Percentiles rank a stretch among this genome's conserved stretches.
Evolutionary conservation across 2,888 invertebrate species (phyloP).

Genomic region (Lepas anatifera): DNA sequence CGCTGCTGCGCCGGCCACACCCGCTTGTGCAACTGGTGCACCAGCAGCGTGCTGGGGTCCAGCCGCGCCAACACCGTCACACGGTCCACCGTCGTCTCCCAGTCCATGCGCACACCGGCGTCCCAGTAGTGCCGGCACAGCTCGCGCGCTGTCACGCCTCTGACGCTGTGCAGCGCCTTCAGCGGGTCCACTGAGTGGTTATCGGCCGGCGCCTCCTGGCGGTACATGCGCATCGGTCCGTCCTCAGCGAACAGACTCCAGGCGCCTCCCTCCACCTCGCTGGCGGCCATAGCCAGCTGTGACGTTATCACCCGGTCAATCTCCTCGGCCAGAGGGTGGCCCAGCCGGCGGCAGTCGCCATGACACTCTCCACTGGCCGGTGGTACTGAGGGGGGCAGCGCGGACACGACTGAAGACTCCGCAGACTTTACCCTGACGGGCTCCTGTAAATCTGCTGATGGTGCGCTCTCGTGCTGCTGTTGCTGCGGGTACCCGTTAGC

Average conservation of each 20-base stretch:
- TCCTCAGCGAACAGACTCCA: constrained; percentile 99
- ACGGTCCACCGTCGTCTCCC: constrained; percentile 93
- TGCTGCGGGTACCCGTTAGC: constrained; percentile 34
- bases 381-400: constrained; percentile 36
- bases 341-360: constrained; percentile 41
- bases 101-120: constrained; percentile 81
- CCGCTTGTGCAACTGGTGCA: constrained; percentile 86
- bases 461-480: too few relatives aligned
- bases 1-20: constrained; percentile 99
- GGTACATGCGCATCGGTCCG: constrained; percentile 97
- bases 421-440: too few relatives aligned
- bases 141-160: constrained; percentile 93
- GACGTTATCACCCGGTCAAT: constrained; percentile 36
- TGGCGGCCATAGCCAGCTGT: constrained; percentile 56
- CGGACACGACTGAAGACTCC: constrained; percentile 27
- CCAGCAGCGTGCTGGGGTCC: constrained; percentile 76
- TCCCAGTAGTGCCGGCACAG: constrained; percentile 97
- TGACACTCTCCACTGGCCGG: constrained; percentile 44
- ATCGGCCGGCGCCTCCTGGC: constrained; percentile 84
- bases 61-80: constrained; percentile 87
- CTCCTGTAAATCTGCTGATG: too few relatives aligned
- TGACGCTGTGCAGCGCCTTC: constrained; percentile 93
- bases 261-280: constrained; percentile 47
- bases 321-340: constrained; percentile 43
- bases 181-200: constrained; percentile 95